Evolutionary conservation across 2,113 vertebrate species (phyloP), one percentile per base, ranked within the genome.

Genomic region (Leptodactylus fuscus): DNA sequence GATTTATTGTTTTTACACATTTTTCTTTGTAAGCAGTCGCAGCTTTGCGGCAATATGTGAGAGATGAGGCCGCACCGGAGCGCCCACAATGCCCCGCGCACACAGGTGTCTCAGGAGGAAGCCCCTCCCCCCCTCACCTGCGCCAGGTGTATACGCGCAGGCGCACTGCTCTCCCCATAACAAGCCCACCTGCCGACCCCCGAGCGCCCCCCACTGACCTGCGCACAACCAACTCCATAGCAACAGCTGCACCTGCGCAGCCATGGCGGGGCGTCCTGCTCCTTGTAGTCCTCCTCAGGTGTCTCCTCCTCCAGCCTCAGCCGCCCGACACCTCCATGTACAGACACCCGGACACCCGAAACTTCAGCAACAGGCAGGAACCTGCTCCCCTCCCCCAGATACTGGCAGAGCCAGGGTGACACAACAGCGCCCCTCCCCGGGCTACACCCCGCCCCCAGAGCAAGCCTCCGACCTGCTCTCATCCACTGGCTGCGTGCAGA

Each of bases 131-230:
- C 13, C 9, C 11, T 1, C 80, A 81, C 81, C 81, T 71, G 81
- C 4, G 22, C 1, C 10, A 71, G 81, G 65, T 82, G 81, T 24
- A 51, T 36, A n/a, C 53, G 81, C 69, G 81, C 81, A 83, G 53
- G 81, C 81, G 67, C 67, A 44, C 4, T 44, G 41, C 41, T 4
- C 41, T 9, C 41, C 41, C 41, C 41, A 44, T 9, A 4, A 4
- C 41, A 44, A 44, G 20, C 20, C 12, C 81, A n/a, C n/a, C 9
- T 24, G 1, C 13, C 29, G 29, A 6, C 1, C 29, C 29, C 16
- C 32, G 5, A 13, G n/a, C n/a, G 22, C 53, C 60, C 60, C 55
- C 8, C 27, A 34, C 62, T 67, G 13, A 67, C 62, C 62, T 67
- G 62, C 18, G 15, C 2, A 67, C 29, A 67, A 29, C 2, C 13